Percentiles rank a stretch among this genome's conserved stretches.
Conservation (phyloP, 2,113 vertebrate species). For the Pica pica region DNA sequence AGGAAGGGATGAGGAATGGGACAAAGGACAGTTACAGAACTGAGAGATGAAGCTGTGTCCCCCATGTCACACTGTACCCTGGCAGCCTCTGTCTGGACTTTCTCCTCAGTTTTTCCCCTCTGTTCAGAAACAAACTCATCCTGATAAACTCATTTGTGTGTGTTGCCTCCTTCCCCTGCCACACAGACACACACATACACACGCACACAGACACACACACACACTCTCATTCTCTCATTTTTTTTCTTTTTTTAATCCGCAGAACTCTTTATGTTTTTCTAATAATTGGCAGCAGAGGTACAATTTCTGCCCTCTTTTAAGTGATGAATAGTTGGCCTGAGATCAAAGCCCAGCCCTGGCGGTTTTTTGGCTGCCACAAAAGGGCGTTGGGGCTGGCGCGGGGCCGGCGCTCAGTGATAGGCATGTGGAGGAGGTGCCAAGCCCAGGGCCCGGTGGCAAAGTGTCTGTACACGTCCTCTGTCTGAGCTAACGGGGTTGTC, state of each 20-base stretch:
- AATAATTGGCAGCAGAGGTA: constrained; percentile 81
- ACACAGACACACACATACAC: neutral
- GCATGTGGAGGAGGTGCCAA: constrained; percentile 76
- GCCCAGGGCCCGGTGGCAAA: constrained; percentile 75
- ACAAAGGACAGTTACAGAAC: neutral
- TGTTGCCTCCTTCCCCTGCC: neutral
- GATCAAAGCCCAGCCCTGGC: constrained; percentile 83
- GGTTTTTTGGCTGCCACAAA: constrained; percentile 82
- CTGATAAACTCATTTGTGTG: neutral
- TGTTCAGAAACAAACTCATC: neutral
- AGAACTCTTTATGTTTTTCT: constrained; percentile 76
- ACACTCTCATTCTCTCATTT: neutral
- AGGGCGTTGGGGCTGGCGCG: constrained; percentile 77
- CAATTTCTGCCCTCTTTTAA: constrained; percentile 82
- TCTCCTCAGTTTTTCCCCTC: neutral
- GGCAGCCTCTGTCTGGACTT: neutral
- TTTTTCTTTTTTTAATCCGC: neutral
- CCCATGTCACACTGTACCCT: neutral
- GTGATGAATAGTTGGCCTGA: constrained; percentile 89
- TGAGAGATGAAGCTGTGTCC: neutral
- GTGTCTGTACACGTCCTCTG: constrained; percentile 70
- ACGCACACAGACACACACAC: neutral
- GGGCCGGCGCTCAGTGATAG: constrained; percentile 74
- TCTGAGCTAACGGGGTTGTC: constrained; percentile 70
- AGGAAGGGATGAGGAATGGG: neutral